These are phyloP conservation scores for Pagrus major DNA, from an alignment of 2,113 vertebrate species.

Conservation along the genomic window DNA sequence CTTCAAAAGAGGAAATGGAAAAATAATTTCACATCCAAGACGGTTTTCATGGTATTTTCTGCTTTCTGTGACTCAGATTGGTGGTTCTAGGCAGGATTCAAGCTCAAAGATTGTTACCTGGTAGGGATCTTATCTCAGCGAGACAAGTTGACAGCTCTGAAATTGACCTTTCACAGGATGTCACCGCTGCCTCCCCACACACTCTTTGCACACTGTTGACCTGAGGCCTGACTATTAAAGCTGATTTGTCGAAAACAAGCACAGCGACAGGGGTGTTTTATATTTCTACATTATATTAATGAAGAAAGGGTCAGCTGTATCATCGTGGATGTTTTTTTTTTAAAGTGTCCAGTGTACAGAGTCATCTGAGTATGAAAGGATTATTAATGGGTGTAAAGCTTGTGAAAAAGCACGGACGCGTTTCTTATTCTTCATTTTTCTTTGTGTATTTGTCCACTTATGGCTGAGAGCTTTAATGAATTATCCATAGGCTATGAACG, in stretches of 20 bases:
- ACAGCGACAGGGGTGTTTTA: background rate
- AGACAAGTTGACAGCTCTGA: conserved; percentile 4
- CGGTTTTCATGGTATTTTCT: background rate
- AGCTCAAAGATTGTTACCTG: conserved; percentile 25
- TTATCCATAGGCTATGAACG: background rate
- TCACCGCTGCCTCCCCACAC: background rate
- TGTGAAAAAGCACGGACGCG: background rate
- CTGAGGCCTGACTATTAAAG: conserved; percentile 15
- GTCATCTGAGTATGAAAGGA: background rate
- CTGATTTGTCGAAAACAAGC: background rate
- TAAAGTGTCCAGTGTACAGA: background rate
- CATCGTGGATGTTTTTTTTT: background rate
- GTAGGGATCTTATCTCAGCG: conserved; percentile 21
- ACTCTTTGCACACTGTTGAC: background rate
- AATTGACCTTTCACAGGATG: conserved; percentile 37
- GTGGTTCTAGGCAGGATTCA: background rate
- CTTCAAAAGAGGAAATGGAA: background rate
- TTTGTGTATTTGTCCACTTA: background rate
- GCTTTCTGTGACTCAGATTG: background rate
- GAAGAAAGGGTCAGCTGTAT: background rate
- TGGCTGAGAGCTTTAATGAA: background rate
- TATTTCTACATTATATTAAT: background rate
- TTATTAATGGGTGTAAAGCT: background rate
- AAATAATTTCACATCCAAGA: background rate
- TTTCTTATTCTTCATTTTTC: background rate